phyloP scores from a whole-genome alignment of 2,888 invertebrate genomes.

The Clusia tigrina region DNA sequence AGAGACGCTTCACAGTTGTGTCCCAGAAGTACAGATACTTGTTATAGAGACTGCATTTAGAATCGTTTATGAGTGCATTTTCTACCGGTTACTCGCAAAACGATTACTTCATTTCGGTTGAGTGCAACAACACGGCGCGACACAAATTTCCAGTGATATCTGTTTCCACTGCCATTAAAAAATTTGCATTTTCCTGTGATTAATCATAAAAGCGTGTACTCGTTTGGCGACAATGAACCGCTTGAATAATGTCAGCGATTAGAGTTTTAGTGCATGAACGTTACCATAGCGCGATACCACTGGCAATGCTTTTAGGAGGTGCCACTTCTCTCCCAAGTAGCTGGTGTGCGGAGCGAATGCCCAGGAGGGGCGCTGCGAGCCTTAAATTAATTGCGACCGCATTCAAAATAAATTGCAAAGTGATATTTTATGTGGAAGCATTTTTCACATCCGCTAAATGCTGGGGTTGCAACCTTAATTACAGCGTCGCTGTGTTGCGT shows the following conservation, averaged over 20 bases:
- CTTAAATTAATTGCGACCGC: not conserved
- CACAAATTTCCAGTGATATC: not conserved
- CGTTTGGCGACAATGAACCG: not conserved
- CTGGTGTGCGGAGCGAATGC: too few relatives aligned
- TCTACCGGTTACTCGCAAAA: too few relatives aligned
- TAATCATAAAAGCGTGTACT: slow-evolving; percentile 23
- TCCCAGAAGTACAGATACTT: too few relatives aligned
- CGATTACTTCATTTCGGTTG: too few relatives aligned
- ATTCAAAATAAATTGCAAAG: slow-evolving; percentile 1
- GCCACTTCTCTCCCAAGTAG: not conserved
- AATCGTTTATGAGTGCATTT: too few relatives aligned
- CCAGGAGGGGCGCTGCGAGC: not conserved
- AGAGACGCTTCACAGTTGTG: too few relatives aligned
- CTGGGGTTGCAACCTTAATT: not conserved
- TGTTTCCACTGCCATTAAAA: not conserved
- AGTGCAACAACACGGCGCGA: not conserved
- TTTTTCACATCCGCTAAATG: slow-evolving; percentile 8
- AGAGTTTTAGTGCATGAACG: slow-evolving; percentile 23
- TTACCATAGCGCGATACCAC: slow-evolving; percentile 11
- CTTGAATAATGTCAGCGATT: slow-evolving; percentile 24
- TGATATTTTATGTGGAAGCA: slow-evolving; percentile 9
- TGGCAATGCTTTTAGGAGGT: not conserved
- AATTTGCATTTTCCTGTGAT: slow-evolving; percentile 29
- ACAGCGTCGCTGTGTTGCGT: not conserved
- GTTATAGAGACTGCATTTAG: too few relatives aligned